These are phyloP conservation scores for Mycetomoellerius zeteki DNA, from an alignment of 1,140 invertebrate species.

Conservation along the genomic window DNA sequence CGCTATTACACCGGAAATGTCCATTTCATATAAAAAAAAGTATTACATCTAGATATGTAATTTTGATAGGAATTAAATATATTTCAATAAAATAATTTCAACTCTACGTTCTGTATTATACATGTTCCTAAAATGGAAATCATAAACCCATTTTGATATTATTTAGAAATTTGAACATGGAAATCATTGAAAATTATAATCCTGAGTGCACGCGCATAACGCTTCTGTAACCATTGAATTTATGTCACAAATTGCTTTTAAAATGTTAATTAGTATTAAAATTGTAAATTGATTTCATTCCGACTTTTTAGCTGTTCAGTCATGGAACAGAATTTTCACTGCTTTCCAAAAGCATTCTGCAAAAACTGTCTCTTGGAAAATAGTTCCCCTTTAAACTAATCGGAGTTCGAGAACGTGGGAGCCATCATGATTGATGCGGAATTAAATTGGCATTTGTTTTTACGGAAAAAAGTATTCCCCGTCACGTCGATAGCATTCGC, in stretches of 20 bases:
- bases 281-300: not conserved
- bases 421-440: slow-evolving; percentile 50
- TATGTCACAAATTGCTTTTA: not conserved
- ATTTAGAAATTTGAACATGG: not conserved
- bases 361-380: slow-evolving; percentile 3
- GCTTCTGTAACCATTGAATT: not conserved
- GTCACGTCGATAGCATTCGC: slow-evolving; percentile 25
- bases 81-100: slow-evolving; percentile 23
- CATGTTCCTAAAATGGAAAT: not conserved
- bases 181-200: slow-evolving; percentile 8
- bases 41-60: not conserved
- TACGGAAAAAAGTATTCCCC: not conserved
- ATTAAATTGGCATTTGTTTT: slow-evolving; percentile 60
- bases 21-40: not conserved
- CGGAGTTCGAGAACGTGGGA: not conserved
- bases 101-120: not conserved
- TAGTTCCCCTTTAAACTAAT: slow-evolving; percentile 51
- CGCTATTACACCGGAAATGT: slow-evolving; percentile 7
- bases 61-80: not conserved
- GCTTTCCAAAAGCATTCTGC: not conserved
- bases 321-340: not conserved
- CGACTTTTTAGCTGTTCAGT: not conserved
- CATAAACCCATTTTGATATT: not conserved
- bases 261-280: slow-evolving; percentile 11
- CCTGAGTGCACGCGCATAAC: not conserved